Percentiles rank a stretch among this genome's conserved stretches.
phyloP scores from a whole-genome alignment of 2,888 invertebrate genomes.

The Hipparchia semele region DNA sequence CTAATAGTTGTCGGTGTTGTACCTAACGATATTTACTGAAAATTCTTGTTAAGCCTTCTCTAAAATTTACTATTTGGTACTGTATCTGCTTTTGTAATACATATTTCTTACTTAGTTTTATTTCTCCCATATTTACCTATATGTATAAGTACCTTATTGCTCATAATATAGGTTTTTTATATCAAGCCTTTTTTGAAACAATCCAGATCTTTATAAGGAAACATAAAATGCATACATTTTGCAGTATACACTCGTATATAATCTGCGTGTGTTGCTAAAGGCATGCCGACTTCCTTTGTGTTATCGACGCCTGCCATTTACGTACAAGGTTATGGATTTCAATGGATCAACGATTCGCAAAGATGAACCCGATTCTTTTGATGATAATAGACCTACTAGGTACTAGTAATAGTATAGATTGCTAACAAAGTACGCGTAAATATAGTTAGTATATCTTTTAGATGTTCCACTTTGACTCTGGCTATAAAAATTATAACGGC shows the following conservation, averaged over 20 bases:
- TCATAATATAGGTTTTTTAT: neutral
- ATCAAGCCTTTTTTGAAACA: constrained; percentile 2
- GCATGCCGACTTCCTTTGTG: constrained; percentile 38
- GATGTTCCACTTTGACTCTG: no score
- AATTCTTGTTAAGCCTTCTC: no score
- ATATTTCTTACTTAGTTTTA: neutral
- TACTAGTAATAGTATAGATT: no score
- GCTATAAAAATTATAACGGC: no score
- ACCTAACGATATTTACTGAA: no score
- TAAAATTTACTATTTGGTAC: no score
- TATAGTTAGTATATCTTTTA: no score
- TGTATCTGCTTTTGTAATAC: neutral
- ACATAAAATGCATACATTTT: constrained; percentile 19
- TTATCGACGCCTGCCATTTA: constrained; percentile 32
- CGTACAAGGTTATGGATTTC: constrained; percentile 42
- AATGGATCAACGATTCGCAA: constrained; percentile 40
- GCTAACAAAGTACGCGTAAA: no score
- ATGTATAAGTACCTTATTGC: neutral
- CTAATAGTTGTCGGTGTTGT: no score
- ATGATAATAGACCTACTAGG: neutral
- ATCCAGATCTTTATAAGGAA: constrained; percentile 15
- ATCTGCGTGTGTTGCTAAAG: constrained; percentile 28
- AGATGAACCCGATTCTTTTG: constrained; percentile 26
- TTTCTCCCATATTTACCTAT: neutral
- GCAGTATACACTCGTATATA: constrained; percentile 5